Evolutionary conservation across 1,140 invertebrate species (phyloP).

Genomic region (Cylas formicarius): DNA sequence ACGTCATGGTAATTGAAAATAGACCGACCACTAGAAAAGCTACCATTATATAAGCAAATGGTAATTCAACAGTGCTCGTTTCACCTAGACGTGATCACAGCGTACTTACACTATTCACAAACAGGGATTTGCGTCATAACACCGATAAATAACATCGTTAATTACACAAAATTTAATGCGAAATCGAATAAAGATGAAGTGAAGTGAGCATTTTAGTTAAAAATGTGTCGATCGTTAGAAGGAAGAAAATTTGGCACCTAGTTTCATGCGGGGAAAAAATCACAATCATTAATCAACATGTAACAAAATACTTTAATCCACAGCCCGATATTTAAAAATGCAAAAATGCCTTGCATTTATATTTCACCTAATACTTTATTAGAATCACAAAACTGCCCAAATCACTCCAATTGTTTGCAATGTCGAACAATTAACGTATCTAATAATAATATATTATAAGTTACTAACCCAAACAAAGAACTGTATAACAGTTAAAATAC

Average conservation of each 20-base stretch:
- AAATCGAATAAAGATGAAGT: conserved; percentile 26
- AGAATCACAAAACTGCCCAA: conserved; percentile 32
- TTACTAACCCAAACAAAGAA: conserved; percentile 15
- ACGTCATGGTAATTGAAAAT: conserved; percentile 9
- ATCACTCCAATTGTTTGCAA: conserved; percentile 30
- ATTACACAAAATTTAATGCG: conserved; percentile 17
- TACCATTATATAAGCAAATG: background rate
- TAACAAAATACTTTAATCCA: conserved; percentile 30
- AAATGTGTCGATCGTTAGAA: conserved; percentile 7
- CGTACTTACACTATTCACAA: background rate
- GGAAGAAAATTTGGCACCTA: conserved; percentile 35
- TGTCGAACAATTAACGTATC: too few species aligned
- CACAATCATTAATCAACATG: conserved; percentile 21
- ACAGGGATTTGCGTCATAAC: conserved; percentile 19
- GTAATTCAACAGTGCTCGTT: background rate
- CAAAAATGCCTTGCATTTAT: conserved; percentile 24
- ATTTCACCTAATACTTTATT: conserved; percentile 12
- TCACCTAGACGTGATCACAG: background rate
- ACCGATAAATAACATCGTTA: conserved; percentile 25
- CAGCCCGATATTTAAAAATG: conserved; percentile 31
- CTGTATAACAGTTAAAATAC: conserved; percentile 7
- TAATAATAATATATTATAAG: conserved; percentile 14
- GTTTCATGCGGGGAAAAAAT: conserved; percentile 23
- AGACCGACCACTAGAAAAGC: conserved; percentile 11
- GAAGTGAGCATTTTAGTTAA: conserved; percentile 34